Base-by-base conservation (phyloP, 2,113 vertebrate species). In the Carassius auratus region DNA sequence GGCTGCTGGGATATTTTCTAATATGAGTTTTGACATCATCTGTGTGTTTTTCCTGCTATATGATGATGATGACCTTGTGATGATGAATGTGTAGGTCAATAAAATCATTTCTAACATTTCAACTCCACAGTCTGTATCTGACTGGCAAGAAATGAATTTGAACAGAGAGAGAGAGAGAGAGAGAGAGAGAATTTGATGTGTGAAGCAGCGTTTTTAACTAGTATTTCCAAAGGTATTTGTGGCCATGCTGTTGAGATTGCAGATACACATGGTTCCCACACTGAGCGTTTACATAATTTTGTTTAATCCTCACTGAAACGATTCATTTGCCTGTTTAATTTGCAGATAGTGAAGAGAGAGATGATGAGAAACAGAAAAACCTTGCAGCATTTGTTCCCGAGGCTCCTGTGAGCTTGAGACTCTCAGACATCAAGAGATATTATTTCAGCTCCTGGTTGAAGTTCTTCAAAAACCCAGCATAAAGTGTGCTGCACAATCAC, bases 51-150 rank as follows among this genome's bases (percentile, higher is more conserved):
- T 75, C n/a, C 42, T 75, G 42, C n/a, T 75, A 1, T 42, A n/a
- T 21, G 69, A 42, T 12, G 45, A 71, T 38, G 0, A 74, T 23
- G 42, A 74, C n/a, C 26, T 45, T 48, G n/a, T 75, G 71, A n/a
- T 74, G 71, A 74, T 74, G 71, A 75, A 75, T n/a, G n/a, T 75
- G 42, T 75, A 7, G 42, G 12, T 50, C n/a, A 75, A 75, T 75
- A 75, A 75, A 75, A 45, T 8, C 1, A 75, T 75, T 75, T 75
- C 13, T 75, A 75, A 50, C 13, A 50, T 26, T 75, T 75, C 71
- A 74, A 73, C 69, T 42, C 19, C 33, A 9, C 5, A 13, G 9
- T n/a, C 69, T 73, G 36, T 38, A 38, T 38, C 36, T 38, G 36
- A 38, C 36, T 5, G 71, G 23, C 71, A 75, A 48, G 21, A 21